Conservation (phyloP, 2,113 vertebrate species). For the Oenanthe melanoleuca region DNA sequence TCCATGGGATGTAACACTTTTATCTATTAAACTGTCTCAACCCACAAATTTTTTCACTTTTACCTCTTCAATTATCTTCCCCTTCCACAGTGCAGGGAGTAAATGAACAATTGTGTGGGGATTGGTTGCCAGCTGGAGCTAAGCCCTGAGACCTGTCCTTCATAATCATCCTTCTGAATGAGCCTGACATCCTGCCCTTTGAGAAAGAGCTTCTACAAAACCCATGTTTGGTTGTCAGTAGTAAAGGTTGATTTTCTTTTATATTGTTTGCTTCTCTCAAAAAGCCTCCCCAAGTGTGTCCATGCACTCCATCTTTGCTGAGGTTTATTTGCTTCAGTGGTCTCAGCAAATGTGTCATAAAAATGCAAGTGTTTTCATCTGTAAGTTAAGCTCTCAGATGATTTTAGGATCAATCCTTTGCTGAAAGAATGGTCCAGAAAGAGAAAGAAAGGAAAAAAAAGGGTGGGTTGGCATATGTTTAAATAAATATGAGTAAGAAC, state of each 20-base stretch:
- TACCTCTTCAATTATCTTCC: rapidly evolving
- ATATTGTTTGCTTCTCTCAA: neutral
- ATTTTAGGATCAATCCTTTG: neutral
- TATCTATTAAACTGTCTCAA: neutral
- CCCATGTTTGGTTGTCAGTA: neutral
- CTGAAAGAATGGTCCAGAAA: neutral
- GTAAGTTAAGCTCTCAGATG: neutral
- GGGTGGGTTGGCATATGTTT: rapidly evolving
- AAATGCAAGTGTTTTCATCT: neutral
- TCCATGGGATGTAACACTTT: neutral
- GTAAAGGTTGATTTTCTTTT: neutral
- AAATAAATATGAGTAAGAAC: neutral
- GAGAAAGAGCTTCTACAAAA: neutral
- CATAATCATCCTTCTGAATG: neutral
- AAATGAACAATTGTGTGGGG: rapidly evolving
- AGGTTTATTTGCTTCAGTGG: neutral
- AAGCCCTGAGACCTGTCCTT: neutral
- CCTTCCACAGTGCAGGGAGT: neutral
- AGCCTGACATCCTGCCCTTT: neutral
- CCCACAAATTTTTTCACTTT: neutral
- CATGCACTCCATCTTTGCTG: neutral
- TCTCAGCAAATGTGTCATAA: neutral
- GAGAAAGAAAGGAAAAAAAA: neutral
- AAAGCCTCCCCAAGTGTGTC: neutral
- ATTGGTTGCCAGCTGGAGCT: neutral